phyloP scores from a whole-genome alignment of 2,888 invertebrate genomes.

The Synanthedon andrenaeformis region DNA sequence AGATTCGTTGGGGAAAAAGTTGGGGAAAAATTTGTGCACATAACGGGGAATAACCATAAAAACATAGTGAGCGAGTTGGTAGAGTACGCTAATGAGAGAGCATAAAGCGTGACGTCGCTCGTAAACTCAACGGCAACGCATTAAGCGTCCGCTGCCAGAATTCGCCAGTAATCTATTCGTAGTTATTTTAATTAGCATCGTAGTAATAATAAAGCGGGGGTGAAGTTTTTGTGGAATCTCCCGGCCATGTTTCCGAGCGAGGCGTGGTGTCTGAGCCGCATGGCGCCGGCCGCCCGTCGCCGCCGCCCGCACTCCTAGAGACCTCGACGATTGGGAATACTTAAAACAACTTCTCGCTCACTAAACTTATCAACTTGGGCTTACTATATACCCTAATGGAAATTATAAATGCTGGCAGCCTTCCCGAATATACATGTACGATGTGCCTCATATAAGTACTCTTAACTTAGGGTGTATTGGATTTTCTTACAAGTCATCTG shows the following conservation, averaged over 20 bases:
- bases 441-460: too few relatives aligned
- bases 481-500: too few relatives aligned
- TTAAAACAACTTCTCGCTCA: slow-evolving; percentile 47
- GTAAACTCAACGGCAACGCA: slow-evolving; percentile 48
- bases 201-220: slow-evolving; percentile 58
- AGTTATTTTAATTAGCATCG: slow-evolving; percentile 67
- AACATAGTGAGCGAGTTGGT: slow-evolving; percentile 36
- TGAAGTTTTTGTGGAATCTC: slow-evolving; percentile 60
- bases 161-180: slow-evolving; percentile 64
- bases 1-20: slow-evolving; percentile 7
- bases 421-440: slow-evolving; percentile 9
- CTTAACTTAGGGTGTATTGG: too few relatives aligned
- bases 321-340: slow-evolving; percentile 39
- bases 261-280: slow-evolving; percentile 22
- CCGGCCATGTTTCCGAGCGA: slow-evolving; percentile 39
- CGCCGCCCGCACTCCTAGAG: slow-evolving; percentile 7
- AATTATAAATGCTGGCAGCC: slow-evolving; percentile 35
- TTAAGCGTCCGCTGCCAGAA: slow-evolving; percentile 61
- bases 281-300: slow-evolving; percentile 16
- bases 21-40: slow-evolving; percentile 33
- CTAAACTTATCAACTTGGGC: slow-evolving; percentile 38
- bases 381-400: slow-evolving; percentile 32
- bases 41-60: slow-evolving; percentile 25
- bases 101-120: slow-evolving; percentile 62
- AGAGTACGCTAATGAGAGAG: slow-evolving; percentile 59